phyloP scores from a whole-genome alignment of 2,888 invertebrate species.

The Meta bourneti region DNA sequence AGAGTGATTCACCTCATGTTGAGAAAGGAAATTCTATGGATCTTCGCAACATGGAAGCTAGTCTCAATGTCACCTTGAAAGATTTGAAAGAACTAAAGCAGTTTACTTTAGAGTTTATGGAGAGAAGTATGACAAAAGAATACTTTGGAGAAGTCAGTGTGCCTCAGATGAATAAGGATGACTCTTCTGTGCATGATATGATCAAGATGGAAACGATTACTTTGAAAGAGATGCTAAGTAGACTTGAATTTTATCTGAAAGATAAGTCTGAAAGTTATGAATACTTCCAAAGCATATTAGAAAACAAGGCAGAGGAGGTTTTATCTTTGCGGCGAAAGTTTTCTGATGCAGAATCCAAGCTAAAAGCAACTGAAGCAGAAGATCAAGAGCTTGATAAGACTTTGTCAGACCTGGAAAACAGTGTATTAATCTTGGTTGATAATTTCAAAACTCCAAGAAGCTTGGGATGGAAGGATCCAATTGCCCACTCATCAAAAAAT shows the following conservation, averaged over 20 bases:
- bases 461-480: not conserved
- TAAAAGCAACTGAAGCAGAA: conserved; percentile 16
- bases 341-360: not conserved
- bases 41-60: no score
- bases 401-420: conserved; percentile 14
- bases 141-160: conserved; percentile 5
- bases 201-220: conserved; percentile 18
- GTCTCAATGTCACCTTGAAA: not conserved
- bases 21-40: no score
- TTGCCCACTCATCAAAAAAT: not conserved
- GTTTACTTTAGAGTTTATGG: conserved; percentile 36
- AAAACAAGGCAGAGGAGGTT: conserved; percentile 14
- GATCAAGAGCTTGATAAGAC: not conserved
- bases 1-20: not conserved
- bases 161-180: not conserved
- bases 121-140: conserved; percentile 28
- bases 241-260: conserved; percentile 36
- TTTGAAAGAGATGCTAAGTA: conserved; percentile 22
- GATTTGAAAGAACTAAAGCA: conserved; percentile 22
- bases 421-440: not conserved
- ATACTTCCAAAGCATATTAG: conserved; percentile 15
- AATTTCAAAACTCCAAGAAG: not conserved
- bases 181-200: not conserved
- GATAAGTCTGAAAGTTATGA: conserved; percentile 1
- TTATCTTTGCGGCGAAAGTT: not conserved